Evolutionary conservation across 2,797 vertebrate genomes (phyloP), one percentile per base, ranked within the genome.

Genomic region (Cottoperca gobio): DNA sequence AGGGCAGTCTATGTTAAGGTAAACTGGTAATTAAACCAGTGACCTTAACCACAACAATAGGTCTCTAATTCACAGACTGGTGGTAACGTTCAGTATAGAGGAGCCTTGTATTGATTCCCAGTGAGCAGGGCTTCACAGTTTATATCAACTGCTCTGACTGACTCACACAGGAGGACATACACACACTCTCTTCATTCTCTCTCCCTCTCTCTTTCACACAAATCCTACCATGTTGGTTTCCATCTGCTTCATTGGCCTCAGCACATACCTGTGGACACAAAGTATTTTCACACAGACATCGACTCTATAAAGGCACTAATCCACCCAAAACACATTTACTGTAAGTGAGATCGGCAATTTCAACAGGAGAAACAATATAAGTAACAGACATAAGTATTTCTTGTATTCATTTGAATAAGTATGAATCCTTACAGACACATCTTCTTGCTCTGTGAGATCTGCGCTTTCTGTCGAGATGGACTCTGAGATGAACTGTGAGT

Each of bases 241-340:
- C 93, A 57, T 95, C 92, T 14, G 60, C 88, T 45, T 95, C 93
- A 43, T 46, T 76, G 53, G 42, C 70, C n/a, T 92, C 92, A 42
- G 61, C 21, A 19, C 55, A 52, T 28, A n/a, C 80, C 53, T 88
- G 77, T 31, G 58, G 11, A 58, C n/a, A 69, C 42, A 86, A 73
- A 5, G 69, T 43, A 53, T 90, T 84, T 60, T 94, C 89, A 84
- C 77, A 75, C 14, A 61, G 13, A 31, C 4, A 48, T 0, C 70
- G 6, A 26, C 16, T 43, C n/a, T 58, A 4, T 35, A 39, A 73
- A 64, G 21, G 2, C 28, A 72, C 11, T 50, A 54, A 26, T 39
- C 19, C 1, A 11, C 21, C 8, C 12, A 14, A 66, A 49, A 62
- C 19, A 17, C 3, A 12, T 5, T 3, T 39, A 57, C 5, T 23